Evolutionary conservation across 2,797 vertebrate genomes (phyloP).

Genomic region (Sebastes steindachneri): DNA sequence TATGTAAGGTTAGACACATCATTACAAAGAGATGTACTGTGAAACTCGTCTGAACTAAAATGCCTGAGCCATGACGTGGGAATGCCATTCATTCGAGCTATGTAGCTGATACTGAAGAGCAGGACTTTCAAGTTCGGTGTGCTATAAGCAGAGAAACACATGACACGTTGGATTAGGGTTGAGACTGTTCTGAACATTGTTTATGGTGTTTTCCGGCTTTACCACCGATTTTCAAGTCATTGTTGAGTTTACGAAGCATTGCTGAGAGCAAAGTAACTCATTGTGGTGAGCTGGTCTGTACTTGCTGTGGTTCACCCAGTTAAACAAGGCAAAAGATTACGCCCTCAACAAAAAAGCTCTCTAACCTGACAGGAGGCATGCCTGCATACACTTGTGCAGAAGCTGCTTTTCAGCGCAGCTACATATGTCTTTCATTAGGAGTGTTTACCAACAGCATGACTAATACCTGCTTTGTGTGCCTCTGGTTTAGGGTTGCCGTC

Average conservation of each 20-base stretch:
- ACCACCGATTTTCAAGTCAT: background rate
- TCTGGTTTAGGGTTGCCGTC: background rate
- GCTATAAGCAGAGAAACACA: background rate
- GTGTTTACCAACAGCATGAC: conserved; percentile 71
- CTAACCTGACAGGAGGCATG: conserved; percentile 40
- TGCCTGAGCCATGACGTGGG: conserved; percentile 33
- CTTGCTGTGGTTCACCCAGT: conserved; percentile 49
- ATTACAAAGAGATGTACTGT: conserved; percentile 25
- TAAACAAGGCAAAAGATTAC: conserved; percentile 16
- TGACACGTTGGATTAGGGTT: background rate
- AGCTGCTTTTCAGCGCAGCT: conserved; percentile 23
- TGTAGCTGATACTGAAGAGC: conserved; percentile 63
- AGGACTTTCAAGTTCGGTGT: conserved; percentile 73
- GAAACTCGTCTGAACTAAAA: conserved; percentile 28
- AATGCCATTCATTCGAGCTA: conserved; percentile 55
- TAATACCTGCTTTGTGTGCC: conserved; percentile 48
- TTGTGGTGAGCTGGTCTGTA: conserved; percentile 34
- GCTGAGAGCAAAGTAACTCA: conserved; percentile 2
- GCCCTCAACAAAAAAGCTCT: background rate
- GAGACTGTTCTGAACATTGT: background rate
- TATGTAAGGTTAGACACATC: background rate
- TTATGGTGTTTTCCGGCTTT: background rate
- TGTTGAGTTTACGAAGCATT: background rate
- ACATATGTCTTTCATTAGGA: conserved; percentile 30
- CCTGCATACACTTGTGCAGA: conserved; percentile 3